Conservation (phyloP, 2,888 invertebrate species). For the Trachelus troglodyta region DNA sequence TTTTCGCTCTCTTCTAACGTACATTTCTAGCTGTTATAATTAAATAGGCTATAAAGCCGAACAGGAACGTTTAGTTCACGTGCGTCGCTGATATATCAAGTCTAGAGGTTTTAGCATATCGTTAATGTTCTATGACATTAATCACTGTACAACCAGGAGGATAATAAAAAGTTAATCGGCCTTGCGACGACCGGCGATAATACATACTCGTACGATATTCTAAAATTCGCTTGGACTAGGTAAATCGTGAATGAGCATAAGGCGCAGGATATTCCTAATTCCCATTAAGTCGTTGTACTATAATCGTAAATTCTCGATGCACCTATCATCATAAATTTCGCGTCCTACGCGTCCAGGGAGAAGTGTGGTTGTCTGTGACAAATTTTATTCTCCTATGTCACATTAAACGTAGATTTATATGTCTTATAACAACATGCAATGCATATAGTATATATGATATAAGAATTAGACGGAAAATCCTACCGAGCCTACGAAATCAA, state of each 20-base stretch:
- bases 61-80: neutral
- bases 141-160: neutral
- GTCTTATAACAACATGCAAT: neutral
- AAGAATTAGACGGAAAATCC: neutral
- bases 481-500: neutral
- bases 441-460: neutral
- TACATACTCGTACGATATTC: neutral
- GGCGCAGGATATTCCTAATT: neutral
- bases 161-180: neutral
- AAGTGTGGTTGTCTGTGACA: slow-evolving; percentile 17
- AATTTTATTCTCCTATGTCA: slow-evolving; percentile 15
- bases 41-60: neutral
- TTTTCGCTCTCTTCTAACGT: neutral
- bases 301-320: slow-evolving; percentile 21
- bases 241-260: neutral
- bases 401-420: slow-evolving; percentile 9
- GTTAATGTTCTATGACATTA: neutral
- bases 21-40: neutral
- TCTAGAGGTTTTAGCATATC: neutral
- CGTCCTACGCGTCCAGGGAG: slow-evolving; percentile 19
- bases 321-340: slow-evolving; percentile 18
- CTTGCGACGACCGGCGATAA: too few species aligned
- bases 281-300: slow-evolving; percentile 10
- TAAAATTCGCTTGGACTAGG: neutral
- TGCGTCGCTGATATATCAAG: neutral